phyloP scores from a whole-genome alignment of 1,140 invertebrate species.

The Hyles vespertilio region DNA sequence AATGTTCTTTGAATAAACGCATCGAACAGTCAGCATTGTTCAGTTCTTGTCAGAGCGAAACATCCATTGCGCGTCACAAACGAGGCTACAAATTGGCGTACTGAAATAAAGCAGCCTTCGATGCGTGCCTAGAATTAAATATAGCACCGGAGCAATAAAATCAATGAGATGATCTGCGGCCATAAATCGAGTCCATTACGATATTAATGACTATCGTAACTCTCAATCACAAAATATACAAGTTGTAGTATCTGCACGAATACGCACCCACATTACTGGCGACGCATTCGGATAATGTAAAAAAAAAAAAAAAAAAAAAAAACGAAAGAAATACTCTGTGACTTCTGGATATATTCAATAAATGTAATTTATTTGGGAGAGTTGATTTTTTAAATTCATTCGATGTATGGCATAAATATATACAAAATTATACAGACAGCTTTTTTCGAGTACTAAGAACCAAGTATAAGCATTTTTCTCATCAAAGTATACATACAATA shows the following conservation, averaged over 20 bases:
- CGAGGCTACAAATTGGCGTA: conserved; percentile 33
- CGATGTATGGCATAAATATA: too few species aligned
- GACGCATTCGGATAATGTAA: conserved; percentile 16
- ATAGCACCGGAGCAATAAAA: conserved; percentile 35
- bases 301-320: too few species aligned
- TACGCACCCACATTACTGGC: conserved; percentile 33
- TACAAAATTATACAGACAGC: too few species aligned
- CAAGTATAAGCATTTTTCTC: too few species aligned
- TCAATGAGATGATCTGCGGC: conserved; percentile 38
- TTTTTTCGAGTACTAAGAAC: too few species aligned
- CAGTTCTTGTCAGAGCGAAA: neutral
- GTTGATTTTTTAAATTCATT: too few species aligned
- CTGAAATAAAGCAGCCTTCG: conserved; percentile 21
- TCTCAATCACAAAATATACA: conserved; percentile 35
- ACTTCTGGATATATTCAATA: neutral
- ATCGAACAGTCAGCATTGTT: too few species aligned
- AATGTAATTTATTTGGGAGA: neutral
- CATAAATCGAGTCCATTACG: conserved; percentile 56
- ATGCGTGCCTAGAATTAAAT: conserved; percentile 39
- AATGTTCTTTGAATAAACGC: too few species aligned
- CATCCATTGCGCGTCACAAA: conserved; percentile 18
- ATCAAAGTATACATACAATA: too few species aligned
- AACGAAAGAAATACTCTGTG: conserved; percentile 13
- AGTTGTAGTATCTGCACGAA: conserved; percentile 26
- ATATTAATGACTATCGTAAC: conserved; percentile 59